Evolutionary conservation across 2,113 vertebrate species (phyloP).

Genomic region (Neomonachus schauinslandi): DNA sequence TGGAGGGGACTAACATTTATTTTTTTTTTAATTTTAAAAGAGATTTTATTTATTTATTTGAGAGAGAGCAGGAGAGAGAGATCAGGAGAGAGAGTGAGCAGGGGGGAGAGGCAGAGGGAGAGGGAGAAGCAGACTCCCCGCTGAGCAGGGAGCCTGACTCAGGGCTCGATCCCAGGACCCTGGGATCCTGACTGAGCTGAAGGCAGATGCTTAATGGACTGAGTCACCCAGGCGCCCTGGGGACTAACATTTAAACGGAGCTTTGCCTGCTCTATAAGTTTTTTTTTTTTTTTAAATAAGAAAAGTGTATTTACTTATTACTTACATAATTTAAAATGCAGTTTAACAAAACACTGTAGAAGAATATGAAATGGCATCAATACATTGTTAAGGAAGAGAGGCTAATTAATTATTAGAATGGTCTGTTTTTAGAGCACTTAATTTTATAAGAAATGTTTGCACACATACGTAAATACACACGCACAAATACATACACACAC

Average conservation of each 20-base stretch:
- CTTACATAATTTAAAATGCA: not conserved
- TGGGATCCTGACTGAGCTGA: not conserved
- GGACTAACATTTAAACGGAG: not conserved
- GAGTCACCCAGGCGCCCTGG: not conserved
- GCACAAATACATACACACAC: not conserved
- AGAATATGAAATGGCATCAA: not conserved
- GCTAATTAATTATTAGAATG: not conserved
- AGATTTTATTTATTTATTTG: not conserved
- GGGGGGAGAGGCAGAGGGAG: not conserved
- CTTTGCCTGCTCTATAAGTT: not conserved
- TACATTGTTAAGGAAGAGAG: not conserved
- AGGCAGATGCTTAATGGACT: not conserved
- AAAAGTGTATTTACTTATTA: not conserved
- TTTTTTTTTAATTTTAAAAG: not conserved
- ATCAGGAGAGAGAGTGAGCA: not conserved
- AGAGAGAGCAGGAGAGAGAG: not conserved
- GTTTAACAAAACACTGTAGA: not conserved
- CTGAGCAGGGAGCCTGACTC: not conserved
- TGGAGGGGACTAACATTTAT: not conserved
- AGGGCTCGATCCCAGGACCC: not conserved
- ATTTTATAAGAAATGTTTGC: not conserved
- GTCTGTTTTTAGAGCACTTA: not conserved
- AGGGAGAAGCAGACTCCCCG: not conserved
- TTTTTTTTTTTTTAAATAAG: not conserved
- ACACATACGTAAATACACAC: rapidly evolving